Evolutionary conservation across 2,797 vertebrate species (phyloP).

Genomic region (Allobates femoralis): DNA sequence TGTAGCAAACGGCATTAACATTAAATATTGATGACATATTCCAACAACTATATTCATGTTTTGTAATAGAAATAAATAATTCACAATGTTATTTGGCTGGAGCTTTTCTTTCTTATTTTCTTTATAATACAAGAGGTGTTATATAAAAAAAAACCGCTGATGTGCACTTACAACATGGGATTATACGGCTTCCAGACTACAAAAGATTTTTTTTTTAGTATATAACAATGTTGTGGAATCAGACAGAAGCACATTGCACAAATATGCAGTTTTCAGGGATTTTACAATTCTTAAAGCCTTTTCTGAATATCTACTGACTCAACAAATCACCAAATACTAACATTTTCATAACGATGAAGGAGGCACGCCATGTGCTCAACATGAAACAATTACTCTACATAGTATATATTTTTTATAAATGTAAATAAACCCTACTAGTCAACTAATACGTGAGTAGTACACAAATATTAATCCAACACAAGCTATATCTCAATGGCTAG

Average conservation of each 20-base stretch:
- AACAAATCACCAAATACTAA: not conserved
- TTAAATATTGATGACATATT: slow-evolving; percentile 56
- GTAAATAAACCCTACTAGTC: too few species aligned
- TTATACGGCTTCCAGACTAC: slow-evolving; percentile 48
- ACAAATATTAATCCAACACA: too few species aligned
- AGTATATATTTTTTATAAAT: too few species aligned
- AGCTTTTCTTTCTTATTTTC: slow-evolving; percentile 31
- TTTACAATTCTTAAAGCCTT: slow-evolving; percentile 1
- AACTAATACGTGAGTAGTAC: too few species aligned
- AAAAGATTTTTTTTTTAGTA: slow-evolving; percentile 35
- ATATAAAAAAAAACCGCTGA: slow-evolving; percentile 36
- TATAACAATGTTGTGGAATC: slow-evolving; percentile 42
- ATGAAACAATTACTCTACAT: not conserved
- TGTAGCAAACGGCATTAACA: slow-evolving; percentile 38
- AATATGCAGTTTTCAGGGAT: slow-evolving; percentile 31
- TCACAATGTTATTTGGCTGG: slow-evolving; percentile 54
- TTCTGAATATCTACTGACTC: slow-evolving; percentile 48
- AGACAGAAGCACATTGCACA: slow-evolving; percentile 28
- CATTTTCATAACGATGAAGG: not conserved
- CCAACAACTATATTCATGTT: slow-evolving; percentile 47
- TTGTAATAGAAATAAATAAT: slow-evolving; percentile 62
- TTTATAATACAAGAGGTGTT: slow-evolving; percentile 43
- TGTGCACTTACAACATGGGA: slow-evolving; percentile 45
- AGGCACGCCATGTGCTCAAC: not conserved
- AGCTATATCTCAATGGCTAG: too few species aligned